Conservation (phyloP, 2,888 invertebrate species). For the Heliconius cydno region DNA sequence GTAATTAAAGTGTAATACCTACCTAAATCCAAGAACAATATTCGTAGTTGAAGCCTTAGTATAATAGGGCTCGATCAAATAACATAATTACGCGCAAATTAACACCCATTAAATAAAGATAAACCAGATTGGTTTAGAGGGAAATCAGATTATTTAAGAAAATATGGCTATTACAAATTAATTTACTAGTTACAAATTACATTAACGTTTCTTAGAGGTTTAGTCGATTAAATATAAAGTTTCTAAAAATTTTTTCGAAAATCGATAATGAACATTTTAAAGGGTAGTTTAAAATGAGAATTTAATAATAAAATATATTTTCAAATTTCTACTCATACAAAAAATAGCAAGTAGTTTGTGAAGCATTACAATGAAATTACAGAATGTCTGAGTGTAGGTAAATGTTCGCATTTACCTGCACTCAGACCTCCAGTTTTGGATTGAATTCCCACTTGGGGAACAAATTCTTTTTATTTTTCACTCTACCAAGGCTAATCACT, state of each 20-base stretch:
- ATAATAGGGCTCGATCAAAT: slow-evolving; percentile 43
- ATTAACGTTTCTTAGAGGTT: not conserved
- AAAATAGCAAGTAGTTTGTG: not conserved
- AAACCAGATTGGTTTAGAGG: slow-evolving; percentile 37
- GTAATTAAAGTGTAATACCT: slow-evolving; percentile 41
- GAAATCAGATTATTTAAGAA: slow-evolving; percentile 31
- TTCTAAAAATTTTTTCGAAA: no score
- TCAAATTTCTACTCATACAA: not conserved
- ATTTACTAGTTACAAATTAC: not conserved
- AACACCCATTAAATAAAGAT: slow-evolving; percentile 46
- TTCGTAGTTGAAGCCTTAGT: slow-evolving; percentile 40
- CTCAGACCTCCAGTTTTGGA: no score
- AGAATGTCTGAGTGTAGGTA: not conserved
- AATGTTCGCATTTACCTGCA: no score
- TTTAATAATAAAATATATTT: not conserved
- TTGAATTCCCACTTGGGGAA: no score
- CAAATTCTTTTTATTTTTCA: not conserved
- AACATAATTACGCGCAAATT: slow-evolving; percentile 48
- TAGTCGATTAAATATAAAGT: not conserved
- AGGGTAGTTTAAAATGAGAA: not conserved
- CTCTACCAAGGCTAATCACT: not conserved
- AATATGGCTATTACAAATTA: not conserved
- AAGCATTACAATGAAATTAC: no score
- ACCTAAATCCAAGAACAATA: slow-evolving; percentile 35
- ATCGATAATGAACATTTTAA: not conserved